Conservation (phyloP, 1,140 invertebrate species). For the Nomia melanderi region DNA sequence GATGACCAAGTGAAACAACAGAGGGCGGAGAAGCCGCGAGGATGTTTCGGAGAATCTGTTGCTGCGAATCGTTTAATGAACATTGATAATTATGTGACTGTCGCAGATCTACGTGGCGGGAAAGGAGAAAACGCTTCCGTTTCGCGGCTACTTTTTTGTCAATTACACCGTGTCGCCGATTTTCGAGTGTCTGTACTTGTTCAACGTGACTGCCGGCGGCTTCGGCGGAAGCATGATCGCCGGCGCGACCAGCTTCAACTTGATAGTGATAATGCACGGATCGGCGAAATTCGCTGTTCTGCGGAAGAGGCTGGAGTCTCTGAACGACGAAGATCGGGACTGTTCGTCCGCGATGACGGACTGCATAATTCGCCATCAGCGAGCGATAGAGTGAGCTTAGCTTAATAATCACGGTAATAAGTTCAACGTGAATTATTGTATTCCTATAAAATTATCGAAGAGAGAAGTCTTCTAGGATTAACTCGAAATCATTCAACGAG, state of each 20-base stretch:
- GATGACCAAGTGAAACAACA: no score
- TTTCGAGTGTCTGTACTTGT: constrained; percentile 57
- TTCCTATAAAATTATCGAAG: no score
- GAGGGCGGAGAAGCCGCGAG: no score
- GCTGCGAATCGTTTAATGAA: no score
- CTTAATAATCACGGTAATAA: no score
- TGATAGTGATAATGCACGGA: constrained; percentile 64
- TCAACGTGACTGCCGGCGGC: constrained; percentile 42
- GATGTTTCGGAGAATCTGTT: not conserved
- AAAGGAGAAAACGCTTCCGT: constrained; percentile 56
- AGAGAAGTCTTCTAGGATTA: no score
- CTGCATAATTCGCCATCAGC: constrained; percentile 64
- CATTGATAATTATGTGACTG: not conserved
- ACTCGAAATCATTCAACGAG: no score
- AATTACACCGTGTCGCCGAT: constrained; percentile 57
- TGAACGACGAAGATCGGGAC: constrained; percentile 45
- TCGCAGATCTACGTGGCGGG: constrained; percentile 23
- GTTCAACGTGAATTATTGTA: no score
- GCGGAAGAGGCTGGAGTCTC: constrained; percentile 48
- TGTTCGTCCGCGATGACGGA: constrained; percentile 3
- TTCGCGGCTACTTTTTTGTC: constrained; percentile 62
- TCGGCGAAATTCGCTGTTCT: constrained; percentile 68
- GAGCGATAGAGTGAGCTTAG: constrained; percentile 63
- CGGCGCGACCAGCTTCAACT: constrained; percentile 62
- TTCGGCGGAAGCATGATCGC: constrained; percentile 55